Evolutionary conservation across 2,888 invertebrate species (phyloP).

Genomic region (Epicampocera succincta): DNA sequence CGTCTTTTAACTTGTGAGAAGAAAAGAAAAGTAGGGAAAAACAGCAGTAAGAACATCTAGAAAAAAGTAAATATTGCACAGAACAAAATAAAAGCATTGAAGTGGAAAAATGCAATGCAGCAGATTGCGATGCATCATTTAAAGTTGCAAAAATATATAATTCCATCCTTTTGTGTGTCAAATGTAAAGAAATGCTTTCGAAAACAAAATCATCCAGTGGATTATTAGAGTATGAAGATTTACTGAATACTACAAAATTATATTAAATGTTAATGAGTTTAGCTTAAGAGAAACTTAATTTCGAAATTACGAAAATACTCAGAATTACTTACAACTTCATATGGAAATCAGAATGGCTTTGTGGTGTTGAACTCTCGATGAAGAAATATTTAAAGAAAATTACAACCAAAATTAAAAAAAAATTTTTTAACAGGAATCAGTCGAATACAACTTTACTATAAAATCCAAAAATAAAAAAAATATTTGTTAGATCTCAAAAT

Average conservation of each 20-base stretch:
- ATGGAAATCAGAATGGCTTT: too few relatives aligned
- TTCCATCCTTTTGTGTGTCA: conserved; percentile 44
- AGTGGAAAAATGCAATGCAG: conserved; percentile 59
- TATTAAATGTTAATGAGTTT: conserved; percentile 38
- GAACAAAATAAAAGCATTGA: conserved; percentile 53
- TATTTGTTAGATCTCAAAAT: too few relatives aligned
- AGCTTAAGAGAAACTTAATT: neutral
- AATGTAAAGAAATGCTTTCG: conserved; percentile 39
- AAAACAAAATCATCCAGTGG: conserved; percentile 15
- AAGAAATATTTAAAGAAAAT: too few relatives aligned
- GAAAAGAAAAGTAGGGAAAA: too few relatives aligned
- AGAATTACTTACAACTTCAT: neutral
- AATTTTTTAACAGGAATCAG: too few relatives aligned
- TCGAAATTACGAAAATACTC: too few relatives aligned
- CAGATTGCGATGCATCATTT: conserved; percentile 63
- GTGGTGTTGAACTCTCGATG: too few relatives aligned
- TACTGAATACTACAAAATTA: neutral
- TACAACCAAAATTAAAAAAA: too few relatives aligned
- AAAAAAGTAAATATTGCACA: conserved; percentile 38
- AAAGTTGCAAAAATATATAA: conserved; percentile 41
- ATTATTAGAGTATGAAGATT: conserved; percentile 51
- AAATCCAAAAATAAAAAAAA: too few relatives aligned
- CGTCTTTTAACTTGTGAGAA: conserved; percentile 9
- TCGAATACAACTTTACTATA: too few relatives aligned
- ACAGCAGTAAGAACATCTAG: neutral